A percentile compares a stretch with the other conserved stretches of the same genome.
phyloP scores from a whole-genome alignment of 2,113 vertebrate genomes.

The Anguilla rostrata region DNA sequence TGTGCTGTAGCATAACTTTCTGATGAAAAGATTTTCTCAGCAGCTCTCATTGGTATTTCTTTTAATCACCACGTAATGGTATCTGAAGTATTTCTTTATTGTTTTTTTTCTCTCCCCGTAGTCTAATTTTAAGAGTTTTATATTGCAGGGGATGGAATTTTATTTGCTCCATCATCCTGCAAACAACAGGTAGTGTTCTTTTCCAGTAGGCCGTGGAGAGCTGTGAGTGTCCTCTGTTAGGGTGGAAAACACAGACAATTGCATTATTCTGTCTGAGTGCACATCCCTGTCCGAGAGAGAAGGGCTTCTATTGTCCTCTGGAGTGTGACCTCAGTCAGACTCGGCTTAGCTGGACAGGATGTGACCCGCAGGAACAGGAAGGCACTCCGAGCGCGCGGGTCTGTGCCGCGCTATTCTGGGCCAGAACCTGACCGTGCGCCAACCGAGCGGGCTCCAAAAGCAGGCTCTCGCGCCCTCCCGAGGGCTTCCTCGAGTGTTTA shows the following conservation, averaged over 20 bases:
- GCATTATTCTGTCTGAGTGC: constrained; percentile 25
- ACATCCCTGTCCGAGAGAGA: constrained; percentile 28
- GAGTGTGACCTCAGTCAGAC: not conserved
- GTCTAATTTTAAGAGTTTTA: not conserved
- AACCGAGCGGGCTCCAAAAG: not conserved
- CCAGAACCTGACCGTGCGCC: constrained; percentile 2
- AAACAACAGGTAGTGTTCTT: constrained; percentile 11
- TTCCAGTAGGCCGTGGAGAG: not conserved
- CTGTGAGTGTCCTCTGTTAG: not conserved
- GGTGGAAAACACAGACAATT: not conserved
- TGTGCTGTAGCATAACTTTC: not conserved
- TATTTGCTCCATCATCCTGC: not conserved
- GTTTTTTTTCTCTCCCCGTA: not conserved
- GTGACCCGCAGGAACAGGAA: constrained; percentile 33
- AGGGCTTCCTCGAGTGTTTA: not conserved
- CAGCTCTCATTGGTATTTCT: not conserved
- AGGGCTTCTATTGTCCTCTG: not conserved
- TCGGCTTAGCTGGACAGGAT: constrained; percentile 5
- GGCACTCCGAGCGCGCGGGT: not conserved
- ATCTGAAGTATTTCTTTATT: too few relatives aligned
- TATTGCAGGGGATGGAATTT: not conserved
- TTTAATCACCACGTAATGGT: not conserved
- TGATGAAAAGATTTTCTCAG: too few relatives aligned
- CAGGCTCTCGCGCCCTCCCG: not conserved
- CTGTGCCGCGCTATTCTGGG: constrained; percentile 26